phyloP scores from a whole-genome alignment of 2,113 vertebrate genomes.

The Xyliphius kryptos region DNA sequence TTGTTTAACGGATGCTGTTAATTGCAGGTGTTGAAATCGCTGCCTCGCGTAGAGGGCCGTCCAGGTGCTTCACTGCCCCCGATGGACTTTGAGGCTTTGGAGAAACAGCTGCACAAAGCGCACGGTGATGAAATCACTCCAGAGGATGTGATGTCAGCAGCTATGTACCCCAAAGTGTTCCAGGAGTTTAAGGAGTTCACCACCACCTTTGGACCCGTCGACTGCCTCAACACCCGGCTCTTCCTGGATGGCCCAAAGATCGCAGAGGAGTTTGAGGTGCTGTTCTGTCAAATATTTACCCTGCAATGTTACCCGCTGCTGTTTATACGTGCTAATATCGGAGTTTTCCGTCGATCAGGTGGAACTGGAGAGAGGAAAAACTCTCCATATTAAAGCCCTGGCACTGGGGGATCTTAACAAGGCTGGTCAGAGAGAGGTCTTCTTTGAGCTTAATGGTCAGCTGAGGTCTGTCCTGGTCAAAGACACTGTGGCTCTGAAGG shows the following conservation, averaged over 20 bases:
- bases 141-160: slow-evolving; percentile 85
- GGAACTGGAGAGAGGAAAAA: slow-evolving; percentile 88
- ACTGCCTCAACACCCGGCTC: slow-evolving; percentile 83
- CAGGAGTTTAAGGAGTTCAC: slow-evolving; percentile 82
- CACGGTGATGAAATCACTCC: slow-evolving; percentile 76
- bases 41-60: slow-evolving; percentile 78
- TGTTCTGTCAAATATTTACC: too few relatives aligned
- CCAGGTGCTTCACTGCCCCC: slow-evolving; percentile 78
- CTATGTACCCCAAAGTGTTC: slow-evolving; percentile 90
- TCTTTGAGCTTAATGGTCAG: slow-evolving; percentile 90
- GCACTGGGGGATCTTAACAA: slow-evolving; percentile 84
- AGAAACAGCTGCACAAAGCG: slow-evolving; percentile 61
- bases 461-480: slow-evolving; percentile 85
- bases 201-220: slow-evolving; percentile 72
- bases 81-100: slow-evolving; percentile 73
- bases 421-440: slow-evolving; percentile 85
- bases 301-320: too few relatives aligned
- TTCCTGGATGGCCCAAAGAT: slow-evolving; percentile 90
- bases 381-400: slow-evolving; percentile 85
- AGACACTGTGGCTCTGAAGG: slow-evolving; percentile 87
- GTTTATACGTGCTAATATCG: too few relatives aligned
- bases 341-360: too few relatives aligned
- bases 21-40: slow-evolving; percentile 78
- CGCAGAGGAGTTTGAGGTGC: slow-evolving; percentile 87
- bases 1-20: slow-evolving; percentile 1